A percentile compares a stretch with the other conserved stretches of the same genome.
Conservation (phyloP, 2,797 vertebrate species). For the Pteropus rufus region DNA sequence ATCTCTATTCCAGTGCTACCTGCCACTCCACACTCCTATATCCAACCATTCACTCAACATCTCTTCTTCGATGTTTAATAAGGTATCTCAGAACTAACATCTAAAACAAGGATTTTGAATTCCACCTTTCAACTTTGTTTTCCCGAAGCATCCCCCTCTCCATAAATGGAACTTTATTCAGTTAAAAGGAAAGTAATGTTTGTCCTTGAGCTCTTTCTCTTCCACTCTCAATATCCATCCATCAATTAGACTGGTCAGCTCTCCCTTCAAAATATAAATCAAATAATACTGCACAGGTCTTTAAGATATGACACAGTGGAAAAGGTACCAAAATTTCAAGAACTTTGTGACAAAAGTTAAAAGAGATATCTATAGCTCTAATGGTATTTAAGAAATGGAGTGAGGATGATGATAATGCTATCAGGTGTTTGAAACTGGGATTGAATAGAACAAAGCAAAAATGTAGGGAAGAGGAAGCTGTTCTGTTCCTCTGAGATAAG, state of each 20-base stretch:
- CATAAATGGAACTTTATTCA: background rate
- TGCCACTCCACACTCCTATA: background rate
- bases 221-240: background rate
- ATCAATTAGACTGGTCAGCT: background rate
- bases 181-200: background rate
- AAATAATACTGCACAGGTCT: background rate
- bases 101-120: background rate
- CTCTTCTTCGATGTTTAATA: background rate
- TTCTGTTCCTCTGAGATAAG: background rate
- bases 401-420: background rate
- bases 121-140: background rate
- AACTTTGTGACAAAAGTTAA: background rate
- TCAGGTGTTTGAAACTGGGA: background rate
- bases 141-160: background rate
- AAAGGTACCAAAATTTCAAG: background rate
- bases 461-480: background rate
- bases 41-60: background rate
- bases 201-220: background rate
- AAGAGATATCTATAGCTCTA: background rate
- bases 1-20: background rate
- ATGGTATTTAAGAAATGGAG: background rate
- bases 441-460: background rate
- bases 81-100: background rate
- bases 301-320: background rate
- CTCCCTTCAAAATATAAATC: background rate